Evolutionary conservation across 1,140 invertebrate species (phyloP), one percentile per base, ranked within the genome.

Genomic region (Conus ventricosus): DNA sequence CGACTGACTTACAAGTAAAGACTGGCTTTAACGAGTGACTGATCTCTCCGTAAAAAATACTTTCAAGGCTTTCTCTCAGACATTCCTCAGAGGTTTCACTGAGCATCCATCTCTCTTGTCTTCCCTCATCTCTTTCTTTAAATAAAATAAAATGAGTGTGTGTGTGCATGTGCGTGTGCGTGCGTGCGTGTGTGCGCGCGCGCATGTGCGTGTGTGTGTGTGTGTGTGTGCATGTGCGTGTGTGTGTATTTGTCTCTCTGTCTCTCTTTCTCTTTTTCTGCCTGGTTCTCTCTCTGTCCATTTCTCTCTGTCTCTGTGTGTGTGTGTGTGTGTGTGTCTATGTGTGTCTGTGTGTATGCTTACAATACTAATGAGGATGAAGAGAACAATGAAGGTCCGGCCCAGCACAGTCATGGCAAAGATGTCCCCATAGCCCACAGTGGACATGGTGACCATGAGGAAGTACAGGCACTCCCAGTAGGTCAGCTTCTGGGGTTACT

Each of bases 401-500:
- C 95, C 95, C 7, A 95, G 84, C 6, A 93, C 92, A 67, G 95
- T 95, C 54, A 89, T 90, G 67, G 94, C 94, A 85, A 87, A 90
- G 54, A 95, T 92, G 88, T 95, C 95, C 55, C 95, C 95, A 91
- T 94, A 95, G 10, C 95, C 95, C 7, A 95, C 95, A 20, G 95
- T 95, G 67, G 95, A 94, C 95, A 95, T 95, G 80, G 95, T 95
- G 84, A 95, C 95, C 86, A 95, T 88, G 5, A 95, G 92, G 85
- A 95, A 95, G 85, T 95, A 95, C 81, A 95, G 91, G 90, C 94
- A 95, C 91, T 95, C 94, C 94, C 95, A 95, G 90, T 95, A 95
- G 0, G 94, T 93, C 54, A 95, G 81, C 15, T 88, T 80, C 20
- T 95, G 92, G 8, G 84, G 85, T 95, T 95, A 55, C 25, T 81